Evolutionary conservation across 23 tunicate genomes (phyloP).

Genomic region (Halocynthia roretzi): DNA sequence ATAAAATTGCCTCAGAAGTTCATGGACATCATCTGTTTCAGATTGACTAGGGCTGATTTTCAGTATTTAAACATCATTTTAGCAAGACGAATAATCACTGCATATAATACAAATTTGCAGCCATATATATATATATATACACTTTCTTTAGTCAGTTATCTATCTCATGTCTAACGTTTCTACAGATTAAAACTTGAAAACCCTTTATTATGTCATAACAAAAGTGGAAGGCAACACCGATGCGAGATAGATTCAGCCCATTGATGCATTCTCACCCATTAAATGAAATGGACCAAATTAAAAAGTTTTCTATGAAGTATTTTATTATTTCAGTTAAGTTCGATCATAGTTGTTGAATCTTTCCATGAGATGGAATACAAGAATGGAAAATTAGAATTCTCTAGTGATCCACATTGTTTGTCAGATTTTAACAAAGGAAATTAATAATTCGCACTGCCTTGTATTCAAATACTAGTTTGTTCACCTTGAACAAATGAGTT

Average conservation of each 20-base stretch:
- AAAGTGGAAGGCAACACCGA: not conserved
- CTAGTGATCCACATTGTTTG: not conserved
- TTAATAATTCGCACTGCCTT: not conserved
- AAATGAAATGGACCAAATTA: too few relatives aligned
- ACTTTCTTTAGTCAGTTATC: too few relatives aligned
- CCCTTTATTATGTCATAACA: not conserved
- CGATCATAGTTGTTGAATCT: conserved; percentile 89
- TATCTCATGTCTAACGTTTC: too few relatives aligned
- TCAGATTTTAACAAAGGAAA: not conserved
- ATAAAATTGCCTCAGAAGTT: too few relatives aligned
- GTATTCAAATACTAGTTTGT: not conserved
- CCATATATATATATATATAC: too few relatives aligned
- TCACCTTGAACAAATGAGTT: not conserved
- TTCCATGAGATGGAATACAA: conserved; percentile 56
- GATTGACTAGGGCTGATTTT: conserved; percentile 64
- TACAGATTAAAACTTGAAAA: too few relatives aligned
- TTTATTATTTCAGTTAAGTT: too few relatives aligned
- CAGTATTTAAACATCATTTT: too few relatives aligned
- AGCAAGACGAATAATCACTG: conserved; percentile 27
- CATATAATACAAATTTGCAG: too few relatives aligned
- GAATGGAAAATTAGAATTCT: not conserved
- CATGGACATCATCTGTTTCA: conserved; percentile 18
- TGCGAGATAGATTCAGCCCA: too few relatives aligned
- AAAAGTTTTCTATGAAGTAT: too few relatives aligned
- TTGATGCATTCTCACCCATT: too few relatives aligned